Percentiles rank a stretch among this genome's conserved stretches.
phyloP scores from a whole-genome alignment of 2,797 vertebrate species.

The Myotis myotis region DNA sequence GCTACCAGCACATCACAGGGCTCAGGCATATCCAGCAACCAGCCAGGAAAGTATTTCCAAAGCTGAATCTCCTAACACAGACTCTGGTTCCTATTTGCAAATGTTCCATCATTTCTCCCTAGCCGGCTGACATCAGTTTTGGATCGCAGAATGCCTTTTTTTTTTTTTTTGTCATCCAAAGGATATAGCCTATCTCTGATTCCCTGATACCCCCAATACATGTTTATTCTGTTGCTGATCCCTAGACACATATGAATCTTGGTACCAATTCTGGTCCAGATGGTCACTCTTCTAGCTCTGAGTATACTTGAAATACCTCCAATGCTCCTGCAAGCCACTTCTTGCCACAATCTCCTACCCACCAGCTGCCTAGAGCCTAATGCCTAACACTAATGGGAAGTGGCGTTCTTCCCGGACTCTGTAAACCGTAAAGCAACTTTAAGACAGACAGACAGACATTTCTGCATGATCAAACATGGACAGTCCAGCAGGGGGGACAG shows the following conservation, averaged over 20 bases:
- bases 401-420: background rate
- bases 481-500: background rate
- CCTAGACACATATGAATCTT: background rate
- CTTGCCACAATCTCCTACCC: background rate
- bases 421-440: background rate
- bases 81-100: background rate
- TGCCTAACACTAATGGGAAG: background rate
- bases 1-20: background rate
- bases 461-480: background rate
- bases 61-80: background rate
- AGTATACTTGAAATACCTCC: background rate
- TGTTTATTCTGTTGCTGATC: background rate
- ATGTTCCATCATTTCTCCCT: background rate
- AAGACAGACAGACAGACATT: background rate
- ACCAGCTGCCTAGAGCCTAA: background rate
- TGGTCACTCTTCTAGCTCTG: background rate
- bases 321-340: background rate
- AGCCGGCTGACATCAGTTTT: background rate
- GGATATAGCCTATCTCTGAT: background rate
- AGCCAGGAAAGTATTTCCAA: background rate
- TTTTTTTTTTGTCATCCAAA: background rate
- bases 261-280: background rate
- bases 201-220: background rate
- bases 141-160: background rate
- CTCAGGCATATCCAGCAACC: conserved; percentile 14